phyloP scores from a whole-genome alignment of 1,140 invertebrate species.

The Phortica variegata region DNA sequence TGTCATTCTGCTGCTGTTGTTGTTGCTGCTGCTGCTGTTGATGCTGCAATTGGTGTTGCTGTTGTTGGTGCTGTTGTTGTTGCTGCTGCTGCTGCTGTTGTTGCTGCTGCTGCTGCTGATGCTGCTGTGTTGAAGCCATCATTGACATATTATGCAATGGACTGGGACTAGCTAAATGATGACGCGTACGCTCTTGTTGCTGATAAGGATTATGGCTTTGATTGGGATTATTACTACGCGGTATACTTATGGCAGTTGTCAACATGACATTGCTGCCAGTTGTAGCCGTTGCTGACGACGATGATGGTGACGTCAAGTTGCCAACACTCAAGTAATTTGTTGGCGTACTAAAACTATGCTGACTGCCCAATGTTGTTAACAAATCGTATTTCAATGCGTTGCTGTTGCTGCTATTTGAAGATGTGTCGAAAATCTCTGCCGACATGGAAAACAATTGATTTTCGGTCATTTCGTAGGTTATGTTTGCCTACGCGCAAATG shows the following conservation, averaged over 20 bases:
- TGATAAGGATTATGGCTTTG: conserved; percentile 45
- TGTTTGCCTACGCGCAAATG: too few species aligned
- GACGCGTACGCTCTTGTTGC: conserved; percentile 24
- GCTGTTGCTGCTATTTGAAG: conserved; percentile 53
- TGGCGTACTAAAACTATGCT: conserved; percentile 6
- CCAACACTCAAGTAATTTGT: too few species aligned
- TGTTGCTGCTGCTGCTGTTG: conserved; percentile 29
- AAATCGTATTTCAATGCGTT: conserved; percentile 50
- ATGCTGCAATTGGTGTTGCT: conserved; percentile 26
- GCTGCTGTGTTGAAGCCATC: conserved; percentile 31
- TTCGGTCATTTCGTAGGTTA: conserved; percentile 56
- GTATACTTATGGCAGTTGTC: conserved; percentile 52
- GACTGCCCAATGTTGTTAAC: conserved; percentile 36
- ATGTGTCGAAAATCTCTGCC: conserved; percentile 54
- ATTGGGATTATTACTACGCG: conserved; percentile 49
- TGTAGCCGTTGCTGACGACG: conserved; percentile 17
- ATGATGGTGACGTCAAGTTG: too few species aligned
- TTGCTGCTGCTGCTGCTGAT: conserved; percentile 2
- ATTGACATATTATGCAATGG: conserved; percentile 25
- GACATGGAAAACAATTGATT: conserved; percentile 55
- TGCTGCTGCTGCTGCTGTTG: conserved; percentile 27
- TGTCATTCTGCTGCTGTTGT: conserved; percentile 16
- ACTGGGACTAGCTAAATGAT: conserved; percentile 30
- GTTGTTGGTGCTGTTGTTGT: conserved; percentile 26
- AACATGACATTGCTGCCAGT: conserved; percentile 46